phyloP scores from a whole-genome alignment of 2,888 invertebrate genomes.

The Rotaria macrura region DNA sequence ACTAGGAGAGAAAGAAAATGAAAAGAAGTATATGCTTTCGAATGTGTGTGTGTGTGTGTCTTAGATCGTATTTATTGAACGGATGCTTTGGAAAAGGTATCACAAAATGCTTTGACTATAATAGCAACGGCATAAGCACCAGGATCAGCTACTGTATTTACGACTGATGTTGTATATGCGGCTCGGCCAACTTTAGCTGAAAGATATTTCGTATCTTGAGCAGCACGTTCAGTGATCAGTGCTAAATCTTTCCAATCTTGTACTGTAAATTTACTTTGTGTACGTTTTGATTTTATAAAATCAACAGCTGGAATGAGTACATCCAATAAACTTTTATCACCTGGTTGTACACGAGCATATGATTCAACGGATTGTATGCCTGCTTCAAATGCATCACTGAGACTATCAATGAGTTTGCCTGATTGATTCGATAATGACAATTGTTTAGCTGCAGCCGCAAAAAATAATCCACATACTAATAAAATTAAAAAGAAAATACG shows the following conservation, averaged over 20 bases:
- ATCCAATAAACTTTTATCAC: constrained; percentile 22
- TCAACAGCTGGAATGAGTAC: not conserved
- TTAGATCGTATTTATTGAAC: not conserved
- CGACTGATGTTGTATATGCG: constrained; percentile 57
- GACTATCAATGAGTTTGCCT: not conserved
- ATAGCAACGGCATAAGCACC: constrained; percentile 61
- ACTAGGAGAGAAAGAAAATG: not conserved
- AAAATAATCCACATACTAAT: not conserved
- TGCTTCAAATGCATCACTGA: constrained; percentile 18
- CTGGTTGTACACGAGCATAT: constrained; percentile 24
- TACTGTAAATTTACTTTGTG: not conserved
- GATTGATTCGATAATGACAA: not conserved
- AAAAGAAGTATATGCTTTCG: not conserved
- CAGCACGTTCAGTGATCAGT: constrained; percentile 41
- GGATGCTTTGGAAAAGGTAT: constrained; percentile 29
- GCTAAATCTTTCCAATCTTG: constrained; percentile 24
- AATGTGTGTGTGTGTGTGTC: not conserved
- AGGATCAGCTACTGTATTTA: constrained; percentile 56
- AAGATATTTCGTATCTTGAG: constrained; percentile 48
- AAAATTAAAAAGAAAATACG: not conserved
- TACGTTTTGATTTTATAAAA: not conserved
- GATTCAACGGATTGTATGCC: constrained; percentile 29
- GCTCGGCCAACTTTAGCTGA: constrained; percentile 61
- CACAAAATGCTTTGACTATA: constrained; percentile 56
- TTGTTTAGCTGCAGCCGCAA: not conserved